Conservation (phyloP, 2,888 invertebrate genomes). For the Noctua pronuba region DNA sequence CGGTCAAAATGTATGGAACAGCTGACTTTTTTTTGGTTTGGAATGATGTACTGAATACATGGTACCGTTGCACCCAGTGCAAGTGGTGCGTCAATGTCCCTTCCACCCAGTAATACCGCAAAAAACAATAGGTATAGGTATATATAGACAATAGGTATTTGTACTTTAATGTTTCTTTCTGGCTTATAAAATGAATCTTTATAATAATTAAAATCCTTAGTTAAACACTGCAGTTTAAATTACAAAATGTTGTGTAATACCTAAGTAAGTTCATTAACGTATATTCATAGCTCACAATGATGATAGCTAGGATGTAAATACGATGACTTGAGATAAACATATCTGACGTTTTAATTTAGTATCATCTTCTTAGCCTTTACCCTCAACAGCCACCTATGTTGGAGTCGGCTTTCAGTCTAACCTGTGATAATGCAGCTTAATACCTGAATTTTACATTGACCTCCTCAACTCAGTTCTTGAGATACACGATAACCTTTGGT, state of each 20-base stretch:
- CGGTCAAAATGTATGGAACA: no score
- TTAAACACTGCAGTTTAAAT: constrained; percentile 15
- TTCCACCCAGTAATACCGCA: not conserved
- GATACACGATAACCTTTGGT: not conserved
- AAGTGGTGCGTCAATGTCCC: no score
- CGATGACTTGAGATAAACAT: not conserved
- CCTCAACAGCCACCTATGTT: not conserved
- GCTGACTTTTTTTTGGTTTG: no score
- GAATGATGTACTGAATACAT: no score
- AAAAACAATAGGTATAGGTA: no score
- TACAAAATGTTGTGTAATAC: constrained; percentile 17
- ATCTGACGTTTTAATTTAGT: not conserved
- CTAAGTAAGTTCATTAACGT: not conserved
- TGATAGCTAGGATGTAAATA: constrained; percentile 1
- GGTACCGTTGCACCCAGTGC: no score
- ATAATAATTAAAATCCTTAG: not conserved
- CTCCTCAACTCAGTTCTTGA: not conserved
- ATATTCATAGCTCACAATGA: not conserved
- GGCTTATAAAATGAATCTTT: not conserved
- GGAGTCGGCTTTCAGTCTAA: not conserved
- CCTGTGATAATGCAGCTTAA: not conserved
- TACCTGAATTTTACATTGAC: not conserved
- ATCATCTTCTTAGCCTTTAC: not conserved
- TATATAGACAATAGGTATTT: no score
- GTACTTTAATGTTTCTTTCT: no score